These are phyloP conservation scores for Pluvialis apricaria DNA, from an alignment of 2,113 vertebrate genomes.

Conservation along the genomic window DNA sequence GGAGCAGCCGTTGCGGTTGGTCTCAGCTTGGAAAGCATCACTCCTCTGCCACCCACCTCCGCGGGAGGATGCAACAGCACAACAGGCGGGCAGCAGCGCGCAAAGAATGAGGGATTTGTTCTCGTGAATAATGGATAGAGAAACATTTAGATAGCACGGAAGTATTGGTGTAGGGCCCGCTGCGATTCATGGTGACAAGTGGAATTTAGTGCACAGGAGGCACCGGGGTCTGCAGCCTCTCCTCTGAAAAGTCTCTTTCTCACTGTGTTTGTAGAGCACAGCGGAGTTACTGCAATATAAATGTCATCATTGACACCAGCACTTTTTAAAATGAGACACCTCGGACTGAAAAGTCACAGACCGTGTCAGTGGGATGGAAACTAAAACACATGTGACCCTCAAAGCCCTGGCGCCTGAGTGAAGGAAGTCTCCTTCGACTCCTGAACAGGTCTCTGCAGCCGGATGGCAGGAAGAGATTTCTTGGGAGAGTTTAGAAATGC, in stretches of 20 bases:
- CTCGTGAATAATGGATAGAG: constrained; percentile 14
- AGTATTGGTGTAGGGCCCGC: background rate
- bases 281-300: background rate
- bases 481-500: background rate
- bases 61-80: background rate
- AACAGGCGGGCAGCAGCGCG: background rate
- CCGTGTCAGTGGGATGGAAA: background rate
- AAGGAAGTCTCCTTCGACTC: background rate
- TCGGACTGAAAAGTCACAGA: background rate
- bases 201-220: background rate
- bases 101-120: background rate
- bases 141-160: background rate
- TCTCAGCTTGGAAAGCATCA: background rate
- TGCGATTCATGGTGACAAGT: background rate
- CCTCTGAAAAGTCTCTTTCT: background rate
- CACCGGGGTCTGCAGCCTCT: background rate
- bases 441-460: background rate
- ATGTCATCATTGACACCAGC: fast-evolving
- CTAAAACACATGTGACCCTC: background rate
- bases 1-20: background rate
- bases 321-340: background rate
- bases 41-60: background rate
- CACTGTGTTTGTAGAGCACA: fast-evolving
- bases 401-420: background rate
- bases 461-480: background rate